These are phyloP conservation scores for Drosophila subpulchrella DNA, from an alignment of 1,140 invertebrate genomes.

Conservation along the genomic window DNA sequence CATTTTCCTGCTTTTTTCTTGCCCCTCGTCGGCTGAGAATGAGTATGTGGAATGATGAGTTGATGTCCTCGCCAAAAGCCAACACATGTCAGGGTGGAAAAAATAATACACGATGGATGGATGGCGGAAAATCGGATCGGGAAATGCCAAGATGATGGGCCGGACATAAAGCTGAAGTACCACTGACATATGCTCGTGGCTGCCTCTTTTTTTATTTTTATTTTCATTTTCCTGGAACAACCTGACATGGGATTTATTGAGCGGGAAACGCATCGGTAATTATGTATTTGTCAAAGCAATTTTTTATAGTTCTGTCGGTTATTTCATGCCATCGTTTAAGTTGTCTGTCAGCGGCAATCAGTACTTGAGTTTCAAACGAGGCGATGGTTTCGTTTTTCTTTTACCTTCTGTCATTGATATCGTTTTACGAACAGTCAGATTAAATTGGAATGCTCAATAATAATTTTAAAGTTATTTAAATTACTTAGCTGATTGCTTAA, in stretches of 20 bases:
- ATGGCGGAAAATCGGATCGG: slow-evolving; percentile 16
- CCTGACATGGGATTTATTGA: slow-evolving; percentile 20
- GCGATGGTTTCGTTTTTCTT: too few species aligned
- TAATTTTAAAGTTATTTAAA: too few species aligned
- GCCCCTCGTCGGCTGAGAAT: slow-evolving; percentile 29
- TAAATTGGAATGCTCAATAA: too few species aligned
- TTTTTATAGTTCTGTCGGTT: background rate
- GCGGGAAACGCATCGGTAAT: background rate
- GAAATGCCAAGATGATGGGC: slow-evolving; percentile 25
- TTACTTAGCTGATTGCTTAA: too few species aligned
- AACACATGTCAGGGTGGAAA: slow-evolving; percentile 79
- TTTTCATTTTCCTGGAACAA: slow-evolving; percentile 10
- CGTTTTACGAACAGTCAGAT: too few species aligned
- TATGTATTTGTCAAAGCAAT: slow-evolving; percentile 4
- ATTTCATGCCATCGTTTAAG: background rate
- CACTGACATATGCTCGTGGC: slow-evolving; percentile 15
- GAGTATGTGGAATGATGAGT: slow-evolving; percentile 64
- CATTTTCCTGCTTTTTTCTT: slow-evolving; percentile 17
- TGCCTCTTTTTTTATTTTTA: slow-evolving; percentile 12
- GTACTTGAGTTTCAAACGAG: background rate
- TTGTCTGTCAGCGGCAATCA: background rate
- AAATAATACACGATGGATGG: slow-evolving; percentile 59
- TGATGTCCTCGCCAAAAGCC: slow-evolving; percentile 68
- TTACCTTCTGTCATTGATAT: too few species aligned
- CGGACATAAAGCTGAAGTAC: slow-evolving; percentile 34